These are phyloP conservation scores for Venusia cambrica DNA, from an alignment of 2,888 invertebrate species.

Conservation along the genomic window DNA sequence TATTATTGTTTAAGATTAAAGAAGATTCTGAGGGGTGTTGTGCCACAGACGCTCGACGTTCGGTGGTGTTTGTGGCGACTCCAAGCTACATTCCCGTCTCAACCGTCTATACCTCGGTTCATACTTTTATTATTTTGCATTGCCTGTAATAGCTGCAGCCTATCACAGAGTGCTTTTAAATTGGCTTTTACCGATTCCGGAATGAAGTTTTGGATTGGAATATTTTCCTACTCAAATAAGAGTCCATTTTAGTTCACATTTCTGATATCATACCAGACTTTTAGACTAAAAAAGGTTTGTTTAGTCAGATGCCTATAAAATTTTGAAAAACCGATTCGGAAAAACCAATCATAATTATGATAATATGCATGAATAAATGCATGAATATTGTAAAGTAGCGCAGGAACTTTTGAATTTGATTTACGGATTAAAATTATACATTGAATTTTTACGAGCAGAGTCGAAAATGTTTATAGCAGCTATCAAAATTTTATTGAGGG, in stretches of 20 bases:
- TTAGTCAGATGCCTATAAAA: conserved; percentile 1
- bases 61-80: conserved; percentile 21
- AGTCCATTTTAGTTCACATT: conserved; percentile 3
- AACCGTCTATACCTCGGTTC: conserved; percentile 23
- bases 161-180: conserved; percentile 18
- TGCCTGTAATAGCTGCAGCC: conserved; percentile 16
- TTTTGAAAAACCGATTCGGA: conserved; percentile 4
- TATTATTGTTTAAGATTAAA: conserved; percentile 24
- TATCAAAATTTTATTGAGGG: too few relatives aligned
- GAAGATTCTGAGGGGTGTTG: conserved; percentile 19
- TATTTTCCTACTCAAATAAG: not conserved
- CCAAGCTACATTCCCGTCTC: conserved; percentile 20
- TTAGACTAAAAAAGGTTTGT: conserved; percentile 3
- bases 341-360: conserved; percentile 13
- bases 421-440: too few relatives aligned
- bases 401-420: too few relatives aligned
- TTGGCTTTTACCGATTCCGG: conserved; percentile 17
- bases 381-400: conserved; percentile 9
- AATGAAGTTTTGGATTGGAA: not conserved
- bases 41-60: conserved; percentile 12
- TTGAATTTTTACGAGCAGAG: too few relatives aligned
- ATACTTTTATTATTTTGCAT: conserved; percentile 23
- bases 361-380: conserved; percentile 5
- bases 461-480: too few relatives aligned
- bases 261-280: conserved; percentile 3